Evolutionary conservation across 2,888 invertebrate genomes (phyloP), one percentile per base, ranked within the genome.

Genomic region (Unio pictorum): DNA sequence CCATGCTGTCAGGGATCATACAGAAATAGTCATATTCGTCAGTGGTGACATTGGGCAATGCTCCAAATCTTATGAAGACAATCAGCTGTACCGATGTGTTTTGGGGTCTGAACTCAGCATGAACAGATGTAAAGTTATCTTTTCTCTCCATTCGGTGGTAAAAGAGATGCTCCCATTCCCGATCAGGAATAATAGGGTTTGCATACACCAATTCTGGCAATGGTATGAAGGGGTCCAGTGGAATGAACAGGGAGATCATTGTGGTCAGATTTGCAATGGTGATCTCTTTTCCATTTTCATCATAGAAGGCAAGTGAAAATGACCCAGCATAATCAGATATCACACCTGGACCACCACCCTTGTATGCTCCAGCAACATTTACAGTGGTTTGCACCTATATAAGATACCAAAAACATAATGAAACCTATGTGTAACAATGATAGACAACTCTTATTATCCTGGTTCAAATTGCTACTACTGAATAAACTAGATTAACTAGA

Each of bases 201-300:
- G 69, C 65, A 6, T 61, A 30, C 20, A 68, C 64, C 26, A 69
- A 68, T 6, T 54, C 57, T 0, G 74, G 75, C 11, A 62, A 62
- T 3, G 67, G 61, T 55, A 61, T 69, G 60, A 71, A 73, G 28
- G 30, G 55, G 34, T 79, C 81, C 18, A 80, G 66, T 0, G 83
- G 82, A 15, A 87, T 82, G n/a, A 55, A 61, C 26, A 87, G 73
- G 57, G 74, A 73, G 54, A 87, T 69, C 4, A 84, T 83, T 23
- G 71, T 59, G n/a, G 30, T 64, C 5, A 73, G n/a, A 30, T 71
- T 63, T 15, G 28, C 28, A 0, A 79, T 71, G 7, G 45, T 57
- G 18, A 78, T 73, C 8, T 54, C 28, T 11, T 54, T 30, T 23
- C 72, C 75, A 18, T 71, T 64, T 2, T 63, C 62, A 20, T 67